Evolutionary conservation across 2,888 invertebrate genomes (phyloP), one percentile per base, ranked within the genome.

Genomic region (Erannis defoliaria): DNA sequence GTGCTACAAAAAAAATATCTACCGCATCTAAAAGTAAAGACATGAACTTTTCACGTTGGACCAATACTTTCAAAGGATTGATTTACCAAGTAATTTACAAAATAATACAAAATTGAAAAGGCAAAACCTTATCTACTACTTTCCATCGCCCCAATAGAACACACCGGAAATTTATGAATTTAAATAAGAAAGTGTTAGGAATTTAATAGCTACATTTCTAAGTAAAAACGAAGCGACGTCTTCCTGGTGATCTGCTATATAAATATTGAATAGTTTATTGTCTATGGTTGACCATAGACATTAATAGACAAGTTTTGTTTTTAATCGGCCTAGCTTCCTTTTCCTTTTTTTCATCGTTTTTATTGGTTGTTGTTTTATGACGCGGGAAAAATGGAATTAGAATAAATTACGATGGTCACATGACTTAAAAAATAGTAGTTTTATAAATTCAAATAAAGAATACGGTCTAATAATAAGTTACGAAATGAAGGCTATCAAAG

Each of bases 151-250:
- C 6, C 70, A 74, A 81, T 78, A 78, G 80, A 78, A 82, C 84
- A 83, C 89, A 91, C 92, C 92, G 92, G 93, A 93, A 90, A 93
- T 91, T 90, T 92, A 93, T 91, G 90, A 91, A 93, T 93, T 90
- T 89, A 88, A 91, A 93, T 92, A 88, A 86, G 91, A 91, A 91
- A 91, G 90, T 91, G 93, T 88, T 86, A 89, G 86, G 91, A 91
- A 91, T 93, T 89, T 91, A 90, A 92, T 93, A 59, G 56, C 68
- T 68, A 66, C 66, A 71, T 49, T 71, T 71, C 71, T 71, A 38
- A 68, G 71, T 68, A 71, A 68, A 68, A 71, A 67, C 58, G 57
- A 55, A 45, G 72, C 68, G 72, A 76, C 71, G 75, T 77, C 78
- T 79, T 79, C 79, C 79, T 79, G 80, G 82, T 82, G 74, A 79